A percentile compares a stretch with the other conserved stretches of the same genome.
These are phyloP conservation scores for Chelon auratus DNA, from an alignment of 2,797 vertebrate species.

Conservation along the genomic window DNA sequence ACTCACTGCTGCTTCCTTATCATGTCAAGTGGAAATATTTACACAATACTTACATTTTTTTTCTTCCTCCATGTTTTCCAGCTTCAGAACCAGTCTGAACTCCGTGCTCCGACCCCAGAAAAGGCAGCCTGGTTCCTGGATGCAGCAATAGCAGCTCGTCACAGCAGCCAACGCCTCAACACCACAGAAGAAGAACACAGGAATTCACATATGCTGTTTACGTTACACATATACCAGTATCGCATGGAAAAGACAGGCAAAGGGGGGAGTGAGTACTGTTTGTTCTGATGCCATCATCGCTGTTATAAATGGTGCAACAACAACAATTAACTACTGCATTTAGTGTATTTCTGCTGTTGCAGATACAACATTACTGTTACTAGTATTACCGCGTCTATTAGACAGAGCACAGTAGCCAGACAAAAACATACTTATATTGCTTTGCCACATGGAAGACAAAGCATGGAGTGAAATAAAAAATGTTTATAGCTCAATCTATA, in stretches of 20 bases:
- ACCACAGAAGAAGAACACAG: constrained; percentile 92
- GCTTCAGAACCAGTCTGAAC: constrained; percentile 98
- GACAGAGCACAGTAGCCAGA: not conserved
- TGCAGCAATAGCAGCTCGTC: constrained; percentile 92
- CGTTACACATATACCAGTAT: constrained; percentile 98
- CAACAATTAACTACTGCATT: not conserved
- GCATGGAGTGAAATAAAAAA: not conserved
- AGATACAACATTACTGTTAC: not conserved
- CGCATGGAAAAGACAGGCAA: constrained; percentile 98
- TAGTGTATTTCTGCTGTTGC: not conserved
- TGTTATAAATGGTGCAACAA: not conserved
- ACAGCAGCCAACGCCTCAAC: constrained; percentile 86
- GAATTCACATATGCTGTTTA: constrained; percentile 99
- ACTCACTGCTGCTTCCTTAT: constrained; percentile 16
- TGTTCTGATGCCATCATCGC: not conserved
- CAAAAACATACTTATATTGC: not conserved
- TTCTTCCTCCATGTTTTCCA: constrained; percentile 63
- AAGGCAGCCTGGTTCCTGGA: constrained; percentile 98
- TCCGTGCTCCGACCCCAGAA: constrained; percentile 94
- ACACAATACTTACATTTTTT: not conserved
- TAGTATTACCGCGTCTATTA: no score
- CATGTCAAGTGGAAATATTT: constrained; percentile 14
- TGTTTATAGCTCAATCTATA: constrained; percentile 12
- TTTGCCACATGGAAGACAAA: not conserved
- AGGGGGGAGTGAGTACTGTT: constrained; percentile 93